phyloP scores from a whole-genome alignment of 1,140 invertebrate species.

The Grapholita molesta region DNA sequence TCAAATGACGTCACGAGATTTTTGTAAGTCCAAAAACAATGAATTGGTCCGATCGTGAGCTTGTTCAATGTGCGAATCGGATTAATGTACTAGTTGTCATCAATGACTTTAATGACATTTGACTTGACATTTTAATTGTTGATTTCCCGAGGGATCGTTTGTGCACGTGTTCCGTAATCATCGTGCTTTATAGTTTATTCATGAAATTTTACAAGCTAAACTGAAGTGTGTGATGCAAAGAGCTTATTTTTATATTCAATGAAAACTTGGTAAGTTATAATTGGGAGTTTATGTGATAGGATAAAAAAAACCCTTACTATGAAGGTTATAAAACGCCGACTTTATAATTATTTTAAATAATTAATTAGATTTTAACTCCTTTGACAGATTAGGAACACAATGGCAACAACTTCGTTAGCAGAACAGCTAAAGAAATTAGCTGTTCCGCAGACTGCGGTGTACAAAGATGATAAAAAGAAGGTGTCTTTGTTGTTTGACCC shows the following conservation, averaged over 20 bases:
- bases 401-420: conserved; percentile 85
- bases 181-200: too few species aligned
- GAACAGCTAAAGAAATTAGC: conserved; percentile 90
- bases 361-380: not conserved
- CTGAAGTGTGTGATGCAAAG: too few species aligned
- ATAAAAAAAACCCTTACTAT: not conserved
- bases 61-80: too few species aligned
- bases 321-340: not conserved
- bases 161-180: too few species aligned
- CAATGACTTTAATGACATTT: too few species aligned
- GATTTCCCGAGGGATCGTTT: too few species aligned
- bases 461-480: conserved; percentile 84
- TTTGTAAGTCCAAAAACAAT: too few species aligned
- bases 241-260: not conserved
- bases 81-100: too few species aligned
- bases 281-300: not conserved
- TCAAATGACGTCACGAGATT: too few species aligned
- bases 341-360: not conserved
- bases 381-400: conserved; percentile 26
- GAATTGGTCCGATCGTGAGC: too few species aligned
- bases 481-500: conserved; percentile 93
- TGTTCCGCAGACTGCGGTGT: conserved; percentile 86
- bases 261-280: not conserved
- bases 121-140: too few species aligned
- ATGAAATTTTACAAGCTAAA: too few species aligned